phyloP scores from a whole-genome alignment of 1,140 invertebrate species.

The Macrobrachium rosenbergii region DNA sequence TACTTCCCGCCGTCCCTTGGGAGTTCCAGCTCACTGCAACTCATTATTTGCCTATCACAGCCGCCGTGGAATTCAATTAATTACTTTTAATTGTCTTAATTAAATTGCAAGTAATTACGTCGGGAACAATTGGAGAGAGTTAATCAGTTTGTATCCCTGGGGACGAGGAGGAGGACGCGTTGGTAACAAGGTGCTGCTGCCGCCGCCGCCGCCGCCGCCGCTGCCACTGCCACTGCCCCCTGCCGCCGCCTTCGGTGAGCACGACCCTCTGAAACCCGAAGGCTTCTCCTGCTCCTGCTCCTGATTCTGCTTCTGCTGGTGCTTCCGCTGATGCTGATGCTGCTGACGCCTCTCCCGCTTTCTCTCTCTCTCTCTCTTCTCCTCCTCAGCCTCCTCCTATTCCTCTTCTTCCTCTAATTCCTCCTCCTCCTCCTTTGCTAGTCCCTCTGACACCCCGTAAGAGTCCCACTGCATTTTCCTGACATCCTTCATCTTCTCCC shows the following conservation, averaged over 20 bases:
- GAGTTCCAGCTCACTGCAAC: conserved; percentile 60
- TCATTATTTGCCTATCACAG: conserved; percentile 66
- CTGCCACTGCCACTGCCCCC: conserved; percentile 49
- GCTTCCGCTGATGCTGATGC: conserved; percentile 19
- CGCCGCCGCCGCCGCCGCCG: conserved; percentile 1
- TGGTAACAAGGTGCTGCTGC: conserved; percentile 55
- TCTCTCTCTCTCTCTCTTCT: conserved; percentile 22
- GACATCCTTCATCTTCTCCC: too few species aligned
- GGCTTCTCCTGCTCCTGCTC: too few species aligned
- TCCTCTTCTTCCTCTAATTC: too few species aligned
- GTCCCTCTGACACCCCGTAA: too few species aligned
- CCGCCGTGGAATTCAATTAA: conserved; percentile 65
- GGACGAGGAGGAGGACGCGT: conserved; percentile 22
- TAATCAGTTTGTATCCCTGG: conserved; percentile 60
- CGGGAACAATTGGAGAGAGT: conserved; percentile 64
- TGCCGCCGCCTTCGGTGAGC: conserved; percentile 9
- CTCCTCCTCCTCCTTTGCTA: too few species aligned
- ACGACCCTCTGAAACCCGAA: too few species aligned
- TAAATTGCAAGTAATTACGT: conserved; percentile 66
- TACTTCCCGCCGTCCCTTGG: conserved; percentile 58
- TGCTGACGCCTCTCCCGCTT: not conserved
- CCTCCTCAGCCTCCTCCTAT: conserved; percentile 6
- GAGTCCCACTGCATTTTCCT: too few species aligned
- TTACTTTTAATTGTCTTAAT: conserved; percentile 66
- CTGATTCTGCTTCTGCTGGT: too few species aligned